Conservation (phyloP, 2,113 vertebrate species). For the Hippocampus guttulatus region DNA sequence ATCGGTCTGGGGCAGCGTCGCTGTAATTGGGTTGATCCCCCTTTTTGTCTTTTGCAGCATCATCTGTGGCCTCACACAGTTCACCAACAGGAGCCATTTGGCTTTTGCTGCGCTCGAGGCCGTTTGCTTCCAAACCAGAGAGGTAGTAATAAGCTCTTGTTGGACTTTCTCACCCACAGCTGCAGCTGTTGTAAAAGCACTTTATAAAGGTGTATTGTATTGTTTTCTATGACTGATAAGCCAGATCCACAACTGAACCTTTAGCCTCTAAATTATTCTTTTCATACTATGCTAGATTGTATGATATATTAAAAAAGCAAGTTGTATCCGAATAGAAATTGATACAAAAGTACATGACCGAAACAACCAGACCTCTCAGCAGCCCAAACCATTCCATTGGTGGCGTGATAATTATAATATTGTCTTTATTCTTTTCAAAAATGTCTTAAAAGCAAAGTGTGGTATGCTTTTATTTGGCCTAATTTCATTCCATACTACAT, state of each 20-base stretch:
- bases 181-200: too few relatives aligned
- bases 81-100: conserved; percentile 94
- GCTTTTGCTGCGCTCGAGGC: conserved; percentile 97
- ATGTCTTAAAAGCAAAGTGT: too few relatives aligned
- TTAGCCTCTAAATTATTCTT: background rate
- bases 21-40: background rate
- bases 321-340: background rate
- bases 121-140: conserved; percentile 95
- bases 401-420: too few relatives aligned
- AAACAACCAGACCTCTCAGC: background rate
- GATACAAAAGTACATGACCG: background rate
- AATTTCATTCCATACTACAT: too few relatives aligned
- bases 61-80: conserved; percentile 98
- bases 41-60: conserved; percentile 71
- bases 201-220: too few relatives aligned
- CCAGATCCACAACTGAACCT: background rate
- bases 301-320: too few relatives aligned
- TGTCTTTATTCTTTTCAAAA: too few relatives aligned
- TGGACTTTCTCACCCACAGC: background rate
- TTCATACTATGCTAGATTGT: background rate
- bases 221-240: too few relatives aligned
- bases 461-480: too few relatives aligned
- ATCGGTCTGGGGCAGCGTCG: background rate
- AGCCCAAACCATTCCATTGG: background rate
- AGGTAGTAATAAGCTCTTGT: conserved; percentile 70